phyloP scores from a whole-genome alignment of 2,797 vertebrate genomes.

The Euphonia xanthogaster region DNA sequence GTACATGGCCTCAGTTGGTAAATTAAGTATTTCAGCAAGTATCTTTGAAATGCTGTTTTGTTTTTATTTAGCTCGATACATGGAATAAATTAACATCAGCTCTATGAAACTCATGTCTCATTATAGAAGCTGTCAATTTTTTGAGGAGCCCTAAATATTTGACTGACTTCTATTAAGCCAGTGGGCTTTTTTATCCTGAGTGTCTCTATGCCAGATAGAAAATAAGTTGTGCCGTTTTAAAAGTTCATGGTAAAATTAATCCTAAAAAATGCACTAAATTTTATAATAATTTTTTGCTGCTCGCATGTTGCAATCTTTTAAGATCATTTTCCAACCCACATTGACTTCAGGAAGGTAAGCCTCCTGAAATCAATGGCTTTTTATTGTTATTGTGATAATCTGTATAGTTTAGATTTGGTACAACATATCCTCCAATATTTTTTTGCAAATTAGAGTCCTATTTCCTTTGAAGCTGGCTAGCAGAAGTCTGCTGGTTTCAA shows the following conservation, averaged over 20 bases:
- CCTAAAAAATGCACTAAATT: neutral
- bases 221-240: neutral
- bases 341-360: neutral
- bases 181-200: neutral
- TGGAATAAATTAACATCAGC: neutral
- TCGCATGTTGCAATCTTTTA: neutral
- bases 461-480: constrained; percentile 8
- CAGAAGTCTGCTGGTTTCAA: constrained; percentile 1
- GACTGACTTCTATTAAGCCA: neutral
- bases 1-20: neutral
- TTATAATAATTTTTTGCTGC: neutral
- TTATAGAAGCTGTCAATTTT: neutral
- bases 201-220: neutral
- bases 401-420: neutral
- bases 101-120: neutral
- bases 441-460: constrained; percentile 26
- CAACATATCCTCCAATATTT: neutral
- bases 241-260: neutral
- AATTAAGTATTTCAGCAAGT: neutral
- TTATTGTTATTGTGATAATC: neutral
- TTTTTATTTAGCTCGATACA: neutral
- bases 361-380: neutral
- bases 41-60: neutral
- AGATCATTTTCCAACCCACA: neutral
- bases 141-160: neutral